Conservation (phyloP, 2,797 vertebrate genomes). For the Ambastaia sidthimunki region DNA sequence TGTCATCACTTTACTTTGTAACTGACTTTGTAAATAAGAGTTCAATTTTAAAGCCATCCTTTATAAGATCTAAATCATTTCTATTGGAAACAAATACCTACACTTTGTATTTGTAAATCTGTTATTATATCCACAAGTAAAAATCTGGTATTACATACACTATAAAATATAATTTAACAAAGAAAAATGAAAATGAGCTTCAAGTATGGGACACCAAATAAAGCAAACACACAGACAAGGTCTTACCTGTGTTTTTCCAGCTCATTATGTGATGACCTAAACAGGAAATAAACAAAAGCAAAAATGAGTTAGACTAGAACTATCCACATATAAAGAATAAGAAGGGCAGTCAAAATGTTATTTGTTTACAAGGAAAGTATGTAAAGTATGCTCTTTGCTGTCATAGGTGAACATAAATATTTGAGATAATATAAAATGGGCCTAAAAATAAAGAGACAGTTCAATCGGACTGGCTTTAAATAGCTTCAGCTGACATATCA, state of each 20-base stretch:
- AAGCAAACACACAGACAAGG: constrained; percentile 8
- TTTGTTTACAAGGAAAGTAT: not conserved
- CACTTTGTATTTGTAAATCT: not conserved
- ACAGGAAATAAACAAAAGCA: constrained; percentile 58
- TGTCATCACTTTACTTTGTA: not conserved
- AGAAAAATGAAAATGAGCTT: constrained; percentile 55
- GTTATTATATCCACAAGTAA: not conserved
- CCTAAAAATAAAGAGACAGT: not conserved
- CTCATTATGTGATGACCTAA: constrained; percentile 93
- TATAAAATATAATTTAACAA: too few relatives aligned
- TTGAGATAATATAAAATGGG: not conserved
- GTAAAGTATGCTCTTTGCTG: not conserved
- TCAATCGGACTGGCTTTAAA: not conserved
- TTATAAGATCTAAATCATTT: not conserved
- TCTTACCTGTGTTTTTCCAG: constrained; percentile 99
- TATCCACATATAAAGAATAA: too few relatives aligned
- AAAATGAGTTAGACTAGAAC: constrained; percentile 14
- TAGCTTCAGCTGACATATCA: not conserved
- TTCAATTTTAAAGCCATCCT: too few relatives aligned
- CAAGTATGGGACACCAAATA: not conserved
- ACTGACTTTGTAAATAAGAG: too few relatives aligned
- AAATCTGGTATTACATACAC: not conserved
- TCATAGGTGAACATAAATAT: not conserved
- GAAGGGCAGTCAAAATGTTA: not conserved
- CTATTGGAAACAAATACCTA: not conserved